phyloP scores from a whole-genome alignment of 2,888 invertebrate genomes.

The Synergus gifuensis region DNA sequence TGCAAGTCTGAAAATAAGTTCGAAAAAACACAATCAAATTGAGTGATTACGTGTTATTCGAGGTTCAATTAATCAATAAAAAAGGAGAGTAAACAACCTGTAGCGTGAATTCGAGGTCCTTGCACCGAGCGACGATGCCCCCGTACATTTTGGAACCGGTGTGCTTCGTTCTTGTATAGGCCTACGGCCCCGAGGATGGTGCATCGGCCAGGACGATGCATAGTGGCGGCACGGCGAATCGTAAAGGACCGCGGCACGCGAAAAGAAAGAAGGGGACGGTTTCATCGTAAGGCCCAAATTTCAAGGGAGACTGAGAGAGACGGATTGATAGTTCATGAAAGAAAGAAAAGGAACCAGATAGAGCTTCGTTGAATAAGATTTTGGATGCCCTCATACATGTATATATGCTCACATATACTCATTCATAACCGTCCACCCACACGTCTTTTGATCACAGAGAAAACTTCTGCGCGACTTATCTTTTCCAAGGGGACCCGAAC shows the following conservation, averaged over 20 bases:
- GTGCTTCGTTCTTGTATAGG: constrained; percentile 47
- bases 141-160: constrained; percentile 55
- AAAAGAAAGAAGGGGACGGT: constrained; percentile 57
- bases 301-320: constrained; percentile 3
- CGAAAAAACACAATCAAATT: not conserved
- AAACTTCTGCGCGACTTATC: constrained; percentile 14
- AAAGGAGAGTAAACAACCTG: constrained; percentile 23
- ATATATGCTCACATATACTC: not conserved
- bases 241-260: constrained; percentile 59
- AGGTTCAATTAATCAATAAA: constrained; percentile 38
- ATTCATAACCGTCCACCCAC: not conserved
- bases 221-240: constrained; percentile 56
- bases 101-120: constrained; percentile 31
- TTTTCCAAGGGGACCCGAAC: constrained; percentile 3
- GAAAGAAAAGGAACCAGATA: constrained; percentile 17
- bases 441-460: not conserved
- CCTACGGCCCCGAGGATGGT: constrained; percentile 54
- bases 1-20: not conserved
- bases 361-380: constrained; percentile 36
- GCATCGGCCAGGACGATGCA: constrained; percentile 57
- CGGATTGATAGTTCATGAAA: not conserved
- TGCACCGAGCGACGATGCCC: constrained; percentile 51
- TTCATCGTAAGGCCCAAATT: constrained; percentile 36
- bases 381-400: not conserved
- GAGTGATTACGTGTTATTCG: constrained; percentile 12